Conservation (phyloP, 2,888 invertebrate species). For the Synanthedon myopaeformis region DNA sequence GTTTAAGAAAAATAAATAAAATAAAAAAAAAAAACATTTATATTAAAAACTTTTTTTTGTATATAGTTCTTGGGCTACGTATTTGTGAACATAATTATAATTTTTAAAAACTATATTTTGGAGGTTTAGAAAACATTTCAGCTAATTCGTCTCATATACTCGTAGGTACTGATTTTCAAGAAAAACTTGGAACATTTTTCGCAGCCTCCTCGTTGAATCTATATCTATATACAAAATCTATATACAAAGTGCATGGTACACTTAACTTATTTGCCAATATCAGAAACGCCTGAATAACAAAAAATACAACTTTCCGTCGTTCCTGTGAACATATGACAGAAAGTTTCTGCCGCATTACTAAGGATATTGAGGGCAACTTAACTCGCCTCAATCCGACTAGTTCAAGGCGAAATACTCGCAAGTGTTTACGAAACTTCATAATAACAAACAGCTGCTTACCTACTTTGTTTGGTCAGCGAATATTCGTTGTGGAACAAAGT, state of each 20-base stretch:
- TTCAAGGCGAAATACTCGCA: neutral
- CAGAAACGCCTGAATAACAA: neutral
- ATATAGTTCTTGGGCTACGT: too few relatives aligned
- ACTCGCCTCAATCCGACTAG: neutral
- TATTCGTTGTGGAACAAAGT: neutral
- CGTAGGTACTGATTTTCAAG: too few relatives aligned
- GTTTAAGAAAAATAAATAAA: too few relatives aligned
- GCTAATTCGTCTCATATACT: too few relatives aligned
- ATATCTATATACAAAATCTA: too few relatives aligned
- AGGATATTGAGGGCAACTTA: neutral
- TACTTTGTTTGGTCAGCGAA: neutral
- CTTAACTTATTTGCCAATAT: neutral
- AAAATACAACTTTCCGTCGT: neutral
- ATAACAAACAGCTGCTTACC: neutral
- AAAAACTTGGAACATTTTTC: too few relatives aligned
- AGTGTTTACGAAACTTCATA: neutral
- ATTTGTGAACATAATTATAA: too few relatives aligned
- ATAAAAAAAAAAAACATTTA: too few relatives aligned
- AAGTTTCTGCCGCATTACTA: slow-evolving; percentile 1
- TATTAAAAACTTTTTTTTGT: too few relatives aligned
- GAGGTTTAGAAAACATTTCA: too few relatives aligned
- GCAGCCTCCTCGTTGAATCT: too few relatives aligned
- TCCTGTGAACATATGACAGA: slow-evolving; percentile 1
- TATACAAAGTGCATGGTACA: neutral
- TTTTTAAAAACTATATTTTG: too few relatives aligned